Evolutionary conservation across 2,797 vertebrate species (phyloP).

Genomic region (Podarcis siculus): DNA sequence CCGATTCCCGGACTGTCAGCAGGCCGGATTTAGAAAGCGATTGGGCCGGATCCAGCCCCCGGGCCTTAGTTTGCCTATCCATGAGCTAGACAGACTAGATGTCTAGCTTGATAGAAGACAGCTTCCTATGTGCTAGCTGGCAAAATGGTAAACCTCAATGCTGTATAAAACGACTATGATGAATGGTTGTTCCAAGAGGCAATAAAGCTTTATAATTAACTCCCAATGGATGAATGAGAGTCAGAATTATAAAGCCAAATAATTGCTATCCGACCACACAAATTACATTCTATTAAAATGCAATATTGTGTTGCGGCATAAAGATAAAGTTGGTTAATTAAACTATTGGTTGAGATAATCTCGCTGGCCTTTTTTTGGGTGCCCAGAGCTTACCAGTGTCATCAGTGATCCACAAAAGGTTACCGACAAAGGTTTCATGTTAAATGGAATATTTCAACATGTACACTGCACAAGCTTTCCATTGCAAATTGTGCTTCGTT

Average conservation of each 20-base stretch:
- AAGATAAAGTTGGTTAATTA: conserved; percentile 18
- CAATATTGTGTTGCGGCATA: conserved; percentile 25
- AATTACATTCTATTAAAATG: conserved; percentile 36
- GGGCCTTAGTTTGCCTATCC: too few relatives aligned
- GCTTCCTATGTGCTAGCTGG: not conserved
- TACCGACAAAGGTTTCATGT: not conserved
- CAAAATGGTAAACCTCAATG: not conserved
- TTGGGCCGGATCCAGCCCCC: too few relatives aligned
- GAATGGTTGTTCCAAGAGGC: not conserved
- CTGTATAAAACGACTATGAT: conserved; percentile 21
- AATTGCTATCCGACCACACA: conserved; percentile 18
- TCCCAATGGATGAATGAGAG: conserved; percentile 17
- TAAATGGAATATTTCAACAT: not conserved
- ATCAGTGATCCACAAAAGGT: not conserved
- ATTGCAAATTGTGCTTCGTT: not conserved
- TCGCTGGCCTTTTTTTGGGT: not conserved
- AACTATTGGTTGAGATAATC: conserved; percentile 3
- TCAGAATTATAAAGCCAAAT: conserved; percentile 7
- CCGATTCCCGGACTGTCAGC: too few relatives aligned
- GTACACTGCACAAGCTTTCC: not conserved
- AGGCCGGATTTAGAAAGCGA: too few relatives aligned
- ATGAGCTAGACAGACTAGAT: too few relatives aligned
- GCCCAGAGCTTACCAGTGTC: not conserved
- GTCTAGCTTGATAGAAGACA: not conserved
- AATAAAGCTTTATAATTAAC: conserved; percentile 32